Percentiles rank a stretch among this genome's conserved stretches.
Evolutionary conservation across 2,888 invertebrate species (phyloP).

Genomic region (Cryptus armator): DNA sequence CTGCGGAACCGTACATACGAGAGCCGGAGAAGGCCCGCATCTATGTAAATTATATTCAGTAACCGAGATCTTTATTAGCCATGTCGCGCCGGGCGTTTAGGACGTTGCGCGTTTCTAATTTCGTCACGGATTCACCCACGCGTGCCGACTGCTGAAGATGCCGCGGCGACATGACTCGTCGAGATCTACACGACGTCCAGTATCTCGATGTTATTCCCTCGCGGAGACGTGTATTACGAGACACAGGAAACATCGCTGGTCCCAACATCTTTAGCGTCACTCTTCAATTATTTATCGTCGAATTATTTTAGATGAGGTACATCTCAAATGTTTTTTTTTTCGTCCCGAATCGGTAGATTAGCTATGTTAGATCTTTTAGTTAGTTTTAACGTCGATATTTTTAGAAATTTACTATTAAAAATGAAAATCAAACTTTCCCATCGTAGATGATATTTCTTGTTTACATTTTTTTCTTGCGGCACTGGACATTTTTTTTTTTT

Average conservation of each 20-base stretch:
- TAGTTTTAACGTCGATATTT: not conserved
- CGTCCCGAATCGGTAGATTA: not conserved
- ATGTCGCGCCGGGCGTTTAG: constrained; percentile 63
- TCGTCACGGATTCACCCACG: constrained; percentile 64
- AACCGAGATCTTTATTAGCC: constrained; percentile 68
- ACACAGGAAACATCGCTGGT: constrained; percentile 11
- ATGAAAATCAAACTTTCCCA: no score
- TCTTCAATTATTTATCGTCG: not conserved
- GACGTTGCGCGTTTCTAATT: constrained; percentile 61
- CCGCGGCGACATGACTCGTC: not conserved
- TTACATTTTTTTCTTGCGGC: no score
- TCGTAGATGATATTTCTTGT: no score
- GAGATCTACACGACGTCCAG: not conserved
- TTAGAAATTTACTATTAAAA: no score
- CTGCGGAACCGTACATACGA: constrained; percentile 37
- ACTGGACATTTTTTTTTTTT: no score
- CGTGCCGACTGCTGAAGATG: constrained; percentile 21
- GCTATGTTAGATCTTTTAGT: not conserved
- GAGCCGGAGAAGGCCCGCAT: constrained; percentile 50
- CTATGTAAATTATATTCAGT: constrained; percentile 67
- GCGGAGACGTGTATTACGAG: not conserved
- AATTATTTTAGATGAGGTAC: not conserved
- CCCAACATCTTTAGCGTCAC: constrained; percentile 13
- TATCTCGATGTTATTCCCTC: not conserved
- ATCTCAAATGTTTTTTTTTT: not conserved